A percentile compares a stretch with the other conserved stretches of the same genome.
phyloP scores from a whole-genome alignment of 1,140 invertebrate species.

The Rhynchophorus ferrugineus region DNA sequence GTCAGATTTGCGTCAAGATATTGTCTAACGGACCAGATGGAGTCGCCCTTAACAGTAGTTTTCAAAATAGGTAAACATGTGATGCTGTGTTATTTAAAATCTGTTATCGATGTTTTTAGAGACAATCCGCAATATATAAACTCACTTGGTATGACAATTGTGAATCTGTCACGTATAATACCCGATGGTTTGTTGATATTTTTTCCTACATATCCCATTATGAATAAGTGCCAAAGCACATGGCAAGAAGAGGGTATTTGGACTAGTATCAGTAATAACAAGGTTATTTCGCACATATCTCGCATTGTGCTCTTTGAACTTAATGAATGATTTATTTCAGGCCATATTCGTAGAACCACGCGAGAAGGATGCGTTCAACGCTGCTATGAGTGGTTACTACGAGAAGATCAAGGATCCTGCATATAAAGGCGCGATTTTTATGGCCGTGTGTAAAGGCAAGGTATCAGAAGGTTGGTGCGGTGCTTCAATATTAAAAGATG shows the following conservation, averaged over 20 bases:
- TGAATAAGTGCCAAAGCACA: slow-evolving; percentile 69
- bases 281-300: no score
- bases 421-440: slow-evolving; percentile 80
- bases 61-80: slow-evolving; percentile 68
- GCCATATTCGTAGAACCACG: slow-evolving; percentile 82
- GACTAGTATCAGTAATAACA: slow-evolving; percentile 64
- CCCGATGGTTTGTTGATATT: slow-evolving; percentile 95
- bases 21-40: slow-evolving; percentile 76
- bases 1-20: slow-evolving; percentile 82
- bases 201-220: slow-evolving; percentile 92
- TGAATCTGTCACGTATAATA: slow-evolving; percentile 73
- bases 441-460: slow-evolving; percentile 96
- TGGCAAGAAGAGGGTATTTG: slow-evolving; percentile 82
- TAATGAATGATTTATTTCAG: no score
- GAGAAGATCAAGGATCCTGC: slow-evolving; percentile 64
- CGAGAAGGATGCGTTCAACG: slow-evolving; percentile 71
- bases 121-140: slow-evolving; percentile 73
- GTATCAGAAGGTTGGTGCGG: slow-evolving; percentile 81
- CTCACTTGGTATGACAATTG: slow-evolving; percentile 73
- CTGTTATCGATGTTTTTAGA: no score
- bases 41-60: slow-evolving; percentile 75
- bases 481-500: neutral
- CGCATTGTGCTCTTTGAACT: no score
- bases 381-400: slow-evolving; percentile 80
- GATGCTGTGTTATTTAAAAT: no score